Evolutionary conservation across 2,797 vertebrate genomes (phyloP).

Genomic region (Cynopterus sphinx): DNA sequence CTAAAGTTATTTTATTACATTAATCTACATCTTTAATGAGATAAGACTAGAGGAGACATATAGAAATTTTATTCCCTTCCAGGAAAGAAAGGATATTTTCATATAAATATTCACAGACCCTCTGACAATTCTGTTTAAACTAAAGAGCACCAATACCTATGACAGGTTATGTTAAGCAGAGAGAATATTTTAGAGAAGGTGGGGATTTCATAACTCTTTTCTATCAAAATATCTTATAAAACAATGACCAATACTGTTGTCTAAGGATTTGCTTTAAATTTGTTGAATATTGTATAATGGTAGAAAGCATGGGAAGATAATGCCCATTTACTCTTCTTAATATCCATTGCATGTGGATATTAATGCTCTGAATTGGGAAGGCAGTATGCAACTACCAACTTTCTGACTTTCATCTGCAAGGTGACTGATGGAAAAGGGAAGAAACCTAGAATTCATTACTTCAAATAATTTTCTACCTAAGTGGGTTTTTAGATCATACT

Average conservation of each 20-base stretch:
- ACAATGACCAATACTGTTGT: not conserved
- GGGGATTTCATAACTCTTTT: not conserved
- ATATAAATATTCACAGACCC: not conserved
- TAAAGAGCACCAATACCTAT: not conserved
- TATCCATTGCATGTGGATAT: not conserved
- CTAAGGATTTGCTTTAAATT: not conserved
- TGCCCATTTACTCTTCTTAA: not conserved
- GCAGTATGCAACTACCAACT: not conserved
- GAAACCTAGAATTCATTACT: slow-evolving; percentile 11
- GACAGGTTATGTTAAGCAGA: not conserved
- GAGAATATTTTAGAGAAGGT: not conserved
- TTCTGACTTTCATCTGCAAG: slow-evolving; percentile 28
- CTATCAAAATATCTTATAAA: not conserved
- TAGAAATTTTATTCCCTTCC: not conserved
- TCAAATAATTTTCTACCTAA: slow-evolving; percentile 18
- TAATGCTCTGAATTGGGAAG: not conserved
- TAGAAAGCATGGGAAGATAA: not conserved
- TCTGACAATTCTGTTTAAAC: not conserved
- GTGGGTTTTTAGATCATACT: slow-evolving; percentile 15
- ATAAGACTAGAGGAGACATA: not conserved
- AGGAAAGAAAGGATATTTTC: not conserved
- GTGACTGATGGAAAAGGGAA: slow-evolving; percentile 42
- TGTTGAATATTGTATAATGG: not conserved
- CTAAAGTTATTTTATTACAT: not conserved
- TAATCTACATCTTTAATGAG: not conserved